Percentiles rank a stretch among this genome's conserved stretches.
phyloP scores from a whole-genome alignment of 2,113 vertebrate genomes.

The Xenopus laevis region DNA sequence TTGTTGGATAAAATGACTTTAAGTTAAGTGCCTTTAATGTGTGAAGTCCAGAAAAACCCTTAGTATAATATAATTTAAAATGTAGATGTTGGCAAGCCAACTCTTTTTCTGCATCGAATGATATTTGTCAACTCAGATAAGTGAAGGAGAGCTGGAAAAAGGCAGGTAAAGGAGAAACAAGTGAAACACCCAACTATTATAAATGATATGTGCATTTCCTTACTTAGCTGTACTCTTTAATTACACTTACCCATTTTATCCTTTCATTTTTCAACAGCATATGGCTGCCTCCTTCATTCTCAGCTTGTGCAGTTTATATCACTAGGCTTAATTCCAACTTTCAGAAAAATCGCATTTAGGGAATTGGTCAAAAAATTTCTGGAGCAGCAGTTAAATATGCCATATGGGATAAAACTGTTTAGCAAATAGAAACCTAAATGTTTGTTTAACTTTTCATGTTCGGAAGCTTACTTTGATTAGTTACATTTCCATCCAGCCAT shows the following conservation, averaged over 20 bases:
- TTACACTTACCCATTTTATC: not conserved
- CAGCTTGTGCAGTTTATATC: too few relatives aligned
- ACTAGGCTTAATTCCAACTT: not conserved
- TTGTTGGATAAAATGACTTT: slow-evolving; percentile 31
- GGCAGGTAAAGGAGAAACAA: not conserved
- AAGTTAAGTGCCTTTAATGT: slow-evolving; percentile 36
- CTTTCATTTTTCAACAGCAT: not conserved
- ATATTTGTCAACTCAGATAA: slow-evolving; percentile 38
- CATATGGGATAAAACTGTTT: not conserved
- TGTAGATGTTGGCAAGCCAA: slow-evolving; percentile 15
- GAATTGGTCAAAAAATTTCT: not conserved
- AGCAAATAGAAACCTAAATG: slow-evolving; percentile 12
- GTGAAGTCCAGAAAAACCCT: slow-evolving; percentile 28
- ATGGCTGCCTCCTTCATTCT: not conserved
- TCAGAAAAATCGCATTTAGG: not conserved
- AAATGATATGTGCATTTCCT: not conserved
- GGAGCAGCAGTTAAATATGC: not conserved
- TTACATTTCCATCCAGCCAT: slow-evolving; percentile 15
- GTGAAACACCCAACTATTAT: not conserved
- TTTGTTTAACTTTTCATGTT: not conserved
- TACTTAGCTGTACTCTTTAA: not conserved
- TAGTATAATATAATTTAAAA: slow-evolving; percentile 21
- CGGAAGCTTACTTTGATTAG: slow-evolving; percentile 6
- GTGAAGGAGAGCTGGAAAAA: not conserved
- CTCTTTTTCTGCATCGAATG: slow-evolving; percentile 21